Base-by-base conservation (phyloP, 2,113 vertebrate species). In the Balaeniceps rex region DNA sequence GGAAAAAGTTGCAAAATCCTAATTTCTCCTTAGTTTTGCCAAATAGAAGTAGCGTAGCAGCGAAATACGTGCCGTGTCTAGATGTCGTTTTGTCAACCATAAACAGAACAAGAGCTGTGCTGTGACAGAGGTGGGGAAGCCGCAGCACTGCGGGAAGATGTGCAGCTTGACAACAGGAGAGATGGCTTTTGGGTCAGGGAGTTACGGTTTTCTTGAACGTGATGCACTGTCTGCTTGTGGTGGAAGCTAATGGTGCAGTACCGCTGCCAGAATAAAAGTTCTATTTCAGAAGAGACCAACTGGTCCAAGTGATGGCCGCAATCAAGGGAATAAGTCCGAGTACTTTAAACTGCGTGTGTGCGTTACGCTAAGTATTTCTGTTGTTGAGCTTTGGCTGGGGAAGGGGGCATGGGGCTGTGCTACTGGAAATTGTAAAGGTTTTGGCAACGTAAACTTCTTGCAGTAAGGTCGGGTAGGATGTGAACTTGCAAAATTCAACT, bases 291-390 rank as follows among this genome's bases (percentile, higher is more conserved):
- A 36, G 12, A 38, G 8, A 31, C 31, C 29, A 42, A 7, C 36
- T 24, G 22, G 23, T 52, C 36, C 40, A 19, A 21, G 15, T 6
- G 4, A 16, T 83, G 52, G 19, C 6, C 88, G 19, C 23, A 22
- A 34, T 4, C 9, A 23, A 28, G 15, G 25, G 10, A 55, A 24
- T 26, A 22, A 33, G 8, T 22, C 10, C 1, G 22, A 11, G 3
- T 4, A 4, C 6, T 16, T 69, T 34, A 11, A 66, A n/a, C 14
- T n/a, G n/a, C 18, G 0, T 4, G 7, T 17, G 8, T 12, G 6
- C 42, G 23, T 28, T 33, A 18, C 2, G 1, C 4, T 7, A 16
- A 36, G 10, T 29, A 29, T 47, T 83, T 4, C 2, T 11, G 2
- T 25, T 31, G 10, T 3, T 34, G 17, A 34, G 19, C 7, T 88